Conservation (phyloP, 92 coral and sea anemone genomes). For the Actinostola sp. region DNA sequence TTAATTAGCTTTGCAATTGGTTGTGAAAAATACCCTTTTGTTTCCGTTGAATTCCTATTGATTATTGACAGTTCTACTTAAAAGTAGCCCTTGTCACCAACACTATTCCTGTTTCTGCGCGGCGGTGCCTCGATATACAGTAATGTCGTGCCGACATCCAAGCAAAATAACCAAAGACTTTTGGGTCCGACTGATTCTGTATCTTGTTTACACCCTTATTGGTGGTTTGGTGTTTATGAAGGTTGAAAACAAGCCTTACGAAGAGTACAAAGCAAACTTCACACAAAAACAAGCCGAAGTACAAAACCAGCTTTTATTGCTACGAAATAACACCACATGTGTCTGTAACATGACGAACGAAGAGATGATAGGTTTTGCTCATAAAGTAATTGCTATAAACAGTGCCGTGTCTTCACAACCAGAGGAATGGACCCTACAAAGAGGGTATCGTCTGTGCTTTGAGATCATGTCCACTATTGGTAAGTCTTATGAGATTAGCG, state of each 20-base stretch:
- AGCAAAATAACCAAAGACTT: slow-evolving; percentile 5
- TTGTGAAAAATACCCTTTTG: too few relatives aligned
- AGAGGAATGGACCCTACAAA: slow-evolving; percentile 7
- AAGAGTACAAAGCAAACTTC: slow-evolving; percentile 1
- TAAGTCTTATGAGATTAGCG: too few relatives aligned
- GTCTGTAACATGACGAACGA: slow-evolving; percentile 12
- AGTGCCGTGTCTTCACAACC: neutral
- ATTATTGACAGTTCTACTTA: too few relatives aligned
- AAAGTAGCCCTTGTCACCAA: too few relatives aligned
- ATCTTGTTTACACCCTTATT: slow-evolving; percentile 6
- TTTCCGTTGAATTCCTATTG: too few relatives aligned
- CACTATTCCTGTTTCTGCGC: too few relatives aligned
- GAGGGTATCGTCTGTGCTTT: slow-evolving; percentile 17
- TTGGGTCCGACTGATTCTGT: slow-evolving; percentile 8
- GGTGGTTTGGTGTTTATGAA: slow-evolving; percentile 22
- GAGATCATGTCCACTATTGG: slow-evolving; percentile 44
- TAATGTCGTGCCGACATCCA: slow-evolving; percentile 20
- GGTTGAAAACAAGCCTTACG: slow-evolving; percentile 21
- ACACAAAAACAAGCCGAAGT: neutral
- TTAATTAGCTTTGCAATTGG: too few relatives aligned
- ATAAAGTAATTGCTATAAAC: neutral
- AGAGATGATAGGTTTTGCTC: slow-evolving; percentile 6
- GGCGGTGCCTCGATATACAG: too few relatives aligned
- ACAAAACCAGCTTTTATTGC: neutral
- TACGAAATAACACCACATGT: neutral